Evolutionary conservation across 2,888 invertebrate species (phyloP), one percentile per base, ranked within the genome.

Genomic region (Zaprionus lineosus): DNA sequence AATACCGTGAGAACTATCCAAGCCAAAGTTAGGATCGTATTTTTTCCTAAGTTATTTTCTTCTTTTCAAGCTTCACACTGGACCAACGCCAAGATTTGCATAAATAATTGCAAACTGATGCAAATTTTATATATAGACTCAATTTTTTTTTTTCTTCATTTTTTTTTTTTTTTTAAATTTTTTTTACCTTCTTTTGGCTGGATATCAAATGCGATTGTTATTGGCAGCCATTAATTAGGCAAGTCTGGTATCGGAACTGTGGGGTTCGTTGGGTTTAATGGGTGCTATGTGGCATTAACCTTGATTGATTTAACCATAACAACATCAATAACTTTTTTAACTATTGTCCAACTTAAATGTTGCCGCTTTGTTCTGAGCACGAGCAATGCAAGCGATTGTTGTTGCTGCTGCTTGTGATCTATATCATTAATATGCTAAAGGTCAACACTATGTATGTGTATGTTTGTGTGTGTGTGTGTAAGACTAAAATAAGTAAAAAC

Each of bases 101-200:
- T 79, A 79, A 71, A 78, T 79, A 84, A 79, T 79, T 78, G 72
- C 65, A 56, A 75, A 84, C 47, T 56, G 72, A 82, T 82, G 78
- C 83, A 79, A 79, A 78, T 81, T 43, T 29, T 44, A n/a, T n/a
- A n/a, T n/a, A n/a, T n/a, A n/a, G n/a, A n/a, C n/a, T n/a, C n/a
- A n/a, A n/a, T n/a, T n/a, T n/a, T n/a, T n/a, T n/a, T n/a, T n/a
- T n/a, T n/a, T n/a, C n/a, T n/a, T n/a, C n/a, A n/a, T n/a, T n/a
- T n/a, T n/a, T n/a, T n/a, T n/a, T n/a, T n/a, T n/a, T n/a, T n/a
- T n/a, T n/a, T n/a, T n/a, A n/a, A n/a, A n/a, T n/a, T n/a, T n/a
- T n/a, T n/a, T n/a, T n/a, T n/a, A n/a, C n/a, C n/a, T n/a, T n/a
- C n/a, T 24, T 34, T 9, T 52, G 26, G 21, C 41, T 15, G 15